These are phyloP conservation scores for Rhadina sibilatrix DNA, from an alignment of 2,113 vertebrate species.

Conservation along the genomic window DNA sequence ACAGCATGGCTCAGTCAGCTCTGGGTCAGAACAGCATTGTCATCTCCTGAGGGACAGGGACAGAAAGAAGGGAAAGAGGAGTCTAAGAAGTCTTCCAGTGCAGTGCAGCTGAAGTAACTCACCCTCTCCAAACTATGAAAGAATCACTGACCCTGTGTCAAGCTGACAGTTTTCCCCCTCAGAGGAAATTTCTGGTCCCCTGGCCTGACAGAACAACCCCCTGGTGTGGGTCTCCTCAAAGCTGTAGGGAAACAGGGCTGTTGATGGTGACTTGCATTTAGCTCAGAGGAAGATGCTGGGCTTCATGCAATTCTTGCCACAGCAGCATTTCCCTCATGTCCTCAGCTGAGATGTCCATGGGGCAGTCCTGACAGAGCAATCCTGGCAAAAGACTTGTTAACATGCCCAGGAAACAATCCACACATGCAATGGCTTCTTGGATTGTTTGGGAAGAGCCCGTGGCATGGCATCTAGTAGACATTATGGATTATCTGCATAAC, in stretches of 20 bases:
- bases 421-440: neutral
- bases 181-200: neutral
- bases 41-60: neutral
- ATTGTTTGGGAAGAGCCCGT: neutral
- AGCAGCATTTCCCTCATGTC: neutral
- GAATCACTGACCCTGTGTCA: neutral
- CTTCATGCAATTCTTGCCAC: neutral
- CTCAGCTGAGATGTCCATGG: neutral
- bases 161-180: neutral
- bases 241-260: neutral
- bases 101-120: neutral
- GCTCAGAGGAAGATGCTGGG: neutral
- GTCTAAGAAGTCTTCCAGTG: neutral
- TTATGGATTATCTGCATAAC: constrained; percentile 25
- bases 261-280: neutral
- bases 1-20: neutral
- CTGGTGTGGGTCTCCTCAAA: neutral
- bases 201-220: neutral
- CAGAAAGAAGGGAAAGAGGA: neutral
- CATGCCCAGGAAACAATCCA: neutral
- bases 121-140: neutral
- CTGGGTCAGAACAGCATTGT: accelerated
- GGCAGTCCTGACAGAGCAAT: neutral
- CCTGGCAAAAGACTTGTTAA: neutral
- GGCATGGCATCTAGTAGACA: neutral